Percentiles rank a stretch among this genome's conserved stretches.
phyloP scores from a whole-genome alignment of 2,113 vertebrate genomes.

The Hydrochoerus hydrochaeris region DNA sequence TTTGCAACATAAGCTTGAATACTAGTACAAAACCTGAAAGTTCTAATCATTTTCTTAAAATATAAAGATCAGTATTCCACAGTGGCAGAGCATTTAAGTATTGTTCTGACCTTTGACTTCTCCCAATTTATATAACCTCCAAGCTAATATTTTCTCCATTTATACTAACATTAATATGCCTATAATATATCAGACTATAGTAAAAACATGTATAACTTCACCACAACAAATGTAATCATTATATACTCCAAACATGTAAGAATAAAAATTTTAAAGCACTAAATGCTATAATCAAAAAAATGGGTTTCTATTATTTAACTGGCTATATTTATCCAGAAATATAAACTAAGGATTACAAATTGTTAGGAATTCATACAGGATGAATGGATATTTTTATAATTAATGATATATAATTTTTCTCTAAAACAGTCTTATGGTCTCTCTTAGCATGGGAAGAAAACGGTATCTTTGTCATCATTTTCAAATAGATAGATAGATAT shows the following conservation, averaged over 20 bases:
- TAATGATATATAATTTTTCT: not conserved
- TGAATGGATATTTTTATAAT: constrained; percentile 13
- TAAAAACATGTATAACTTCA: not conserved
- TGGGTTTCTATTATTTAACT: not conserved
- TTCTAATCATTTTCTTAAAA: constrained; percentile 16
- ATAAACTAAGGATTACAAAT: not conserved
- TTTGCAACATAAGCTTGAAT: not conserved
- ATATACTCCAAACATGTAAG: not conserved
- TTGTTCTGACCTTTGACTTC: not conserved
- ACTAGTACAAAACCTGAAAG: constrained; percentile 25
- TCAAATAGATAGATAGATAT: constrained; percentile 27
- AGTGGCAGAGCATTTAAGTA: not conserved
- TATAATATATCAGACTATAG: not conserved
- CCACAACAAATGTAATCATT: not conserved
- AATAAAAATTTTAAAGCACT: not conserved
- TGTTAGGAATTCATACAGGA: not conserved
- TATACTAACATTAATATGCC: not conserved
- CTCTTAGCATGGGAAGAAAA: not conserved
- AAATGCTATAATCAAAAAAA: constrained; percentile 15
- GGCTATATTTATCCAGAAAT: constrained; percentile 2
- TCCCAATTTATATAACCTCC: not conserved
- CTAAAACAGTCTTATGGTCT: not conserved
- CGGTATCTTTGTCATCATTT: not conserved
- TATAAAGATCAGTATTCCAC: not conserved
- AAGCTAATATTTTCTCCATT: not conserved